Base-by-base conservation (phyloP, 2,797 vertebrate genomes). In the Callimico goeldii region DNA sequence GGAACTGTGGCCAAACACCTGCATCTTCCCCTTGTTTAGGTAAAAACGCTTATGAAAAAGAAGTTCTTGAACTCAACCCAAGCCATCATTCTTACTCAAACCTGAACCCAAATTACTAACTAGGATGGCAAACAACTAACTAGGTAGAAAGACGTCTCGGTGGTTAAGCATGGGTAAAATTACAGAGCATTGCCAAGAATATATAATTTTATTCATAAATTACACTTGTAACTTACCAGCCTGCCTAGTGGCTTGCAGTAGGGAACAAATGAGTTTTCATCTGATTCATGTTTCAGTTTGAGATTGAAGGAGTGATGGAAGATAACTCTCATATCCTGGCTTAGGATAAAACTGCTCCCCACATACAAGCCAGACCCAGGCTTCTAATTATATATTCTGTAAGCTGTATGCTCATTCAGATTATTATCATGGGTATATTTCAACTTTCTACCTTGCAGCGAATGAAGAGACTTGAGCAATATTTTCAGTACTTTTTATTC, bases 401-500 rank as follows among this genome's bases (percentile, higher is more conserved):
- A 92, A 92, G 39, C 50, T 90, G 7, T 48, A 6, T 80, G 36
- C 93, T 70, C 84, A 58, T 92, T 95, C 95, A 87, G 46, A 92
- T 84, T 93, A 83, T 30, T 84, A 46, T 81, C 43, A 77, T 75
- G 50, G 39, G 55, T 82, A 83, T 86, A 79, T 72, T 75, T 93
- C 84, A 91, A 43, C 76, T 87, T 81, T 88, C 92, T 12, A 39
- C 70, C 79, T 76, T 50, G 77, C 96, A 85, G 41, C 57, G 86
- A 94, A 94, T 89, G 84, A 97, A 94, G 73, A 96, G 72, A 92
- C 6, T 58, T 58, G 22, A 95, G 26, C 5, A 46, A 24, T 79
- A 83, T 76, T 91, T 97, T 90, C 5, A 76, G 24, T 90, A 46
- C 24, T 86, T 95, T 95, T 96, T 73, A 57, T 95, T 88, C 72